Percentiles rank a stretch among this genome's conserved stretches.
Evolutionary conservation across 2,888 invertebrate species (phyloP).

Genomic region (Melinaea marsaeus): DNA sequence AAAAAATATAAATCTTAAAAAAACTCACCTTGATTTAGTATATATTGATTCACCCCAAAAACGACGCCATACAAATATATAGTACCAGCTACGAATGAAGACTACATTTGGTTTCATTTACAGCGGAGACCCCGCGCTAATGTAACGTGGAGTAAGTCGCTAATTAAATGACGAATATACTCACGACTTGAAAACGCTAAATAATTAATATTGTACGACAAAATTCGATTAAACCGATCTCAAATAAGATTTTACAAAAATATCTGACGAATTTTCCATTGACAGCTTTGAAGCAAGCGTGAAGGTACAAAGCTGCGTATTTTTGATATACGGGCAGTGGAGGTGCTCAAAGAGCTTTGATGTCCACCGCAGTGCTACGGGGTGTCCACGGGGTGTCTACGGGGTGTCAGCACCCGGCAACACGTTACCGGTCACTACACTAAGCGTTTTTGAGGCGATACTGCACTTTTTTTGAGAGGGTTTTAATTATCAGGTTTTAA

Average conservation of each 20-base stretch:
- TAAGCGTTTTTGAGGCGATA: slow-evolving; percentile 8
- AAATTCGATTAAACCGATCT: neutral
- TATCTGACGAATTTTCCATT: slow-evolving; percentile 33
- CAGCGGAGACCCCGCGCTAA: slow-evolving; percentile 29
- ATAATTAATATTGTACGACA: slow-evolving; percentile 53
- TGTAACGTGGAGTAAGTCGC: slow-evolving; percentile 34
- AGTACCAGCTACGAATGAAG: slow-evolving; percentile 16
- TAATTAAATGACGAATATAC: slow-evolving; percentile 60
- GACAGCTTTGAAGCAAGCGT: slow-evolving; percentile 30
- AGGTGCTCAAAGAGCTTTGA: slow-evolving; percentile 64
- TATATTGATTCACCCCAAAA: too few species aligned
- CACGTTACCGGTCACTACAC: slow-evolving; percentile 34
- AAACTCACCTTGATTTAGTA: too few species aligned
- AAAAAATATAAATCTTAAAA: too few species aligned
- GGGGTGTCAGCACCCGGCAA: slow-evolving; percentile 11
- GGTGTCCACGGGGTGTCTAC: slow-evolving; percentile 32
- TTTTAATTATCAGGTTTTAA: too few species aligned
- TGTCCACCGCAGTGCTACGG: slow-evolving; percentile 51
- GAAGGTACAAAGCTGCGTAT: slow-evolving; percentile 37
- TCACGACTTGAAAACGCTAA: slow-evolving; percentile 51
- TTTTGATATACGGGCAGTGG: slow-evolving; percentile 42
- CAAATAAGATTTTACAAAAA: slow-evolving; percentile 12
- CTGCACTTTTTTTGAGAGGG: too few species aligned
- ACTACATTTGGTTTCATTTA: slow-evolving; percentile 34
- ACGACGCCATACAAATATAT: too few species aligned